phyloP scores from a whole-genome alignment of 2,113 vertebrate species.

The Gavia stellata region DNA sequence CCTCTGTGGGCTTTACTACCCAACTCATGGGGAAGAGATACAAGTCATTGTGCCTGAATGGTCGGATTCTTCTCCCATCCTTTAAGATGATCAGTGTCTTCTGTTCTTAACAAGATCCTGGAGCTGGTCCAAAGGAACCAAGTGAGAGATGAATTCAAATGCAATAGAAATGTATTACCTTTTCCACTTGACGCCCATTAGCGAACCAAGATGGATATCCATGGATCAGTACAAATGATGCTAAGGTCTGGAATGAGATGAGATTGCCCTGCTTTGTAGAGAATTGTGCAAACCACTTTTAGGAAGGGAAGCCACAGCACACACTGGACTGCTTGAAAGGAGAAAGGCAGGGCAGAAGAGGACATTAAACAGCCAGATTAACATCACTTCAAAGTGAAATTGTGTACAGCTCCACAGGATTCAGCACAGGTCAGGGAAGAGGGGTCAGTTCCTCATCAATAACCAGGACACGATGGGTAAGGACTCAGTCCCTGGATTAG shows the following conservation, averaged over 20 bases:
- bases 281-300: not conserved
- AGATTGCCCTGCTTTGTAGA: not conserved
- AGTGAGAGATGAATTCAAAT: not conserved
- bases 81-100: not conserved
- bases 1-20: not conserved
- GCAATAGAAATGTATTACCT: not conserved
- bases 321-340: not conserved
- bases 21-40: not conserved
- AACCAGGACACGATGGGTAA: not conserved
- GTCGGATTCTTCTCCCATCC: not conserved
- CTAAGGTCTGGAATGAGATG: not conserved
- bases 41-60: not conserved
- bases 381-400: not conserved
- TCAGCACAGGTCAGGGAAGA: not conserved
- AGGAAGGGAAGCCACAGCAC: not conserved
- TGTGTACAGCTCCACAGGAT: not conserved
- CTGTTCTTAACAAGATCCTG: conserved; percentile 35
- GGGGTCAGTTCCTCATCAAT: not conserved
- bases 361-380: not conserved
- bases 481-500: not conserved
- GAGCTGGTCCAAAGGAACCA: not conserved
- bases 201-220: not conserved
- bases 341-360: not conserved
- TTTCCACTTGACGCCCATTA: not conserved
- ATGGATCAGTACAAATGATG: not conserved